Evolutionary conservation across 2,797 vertebrate species (phyloP), one percentile per base, ranked within the genome.

Genomic region (Poecile montanus): DNA sequence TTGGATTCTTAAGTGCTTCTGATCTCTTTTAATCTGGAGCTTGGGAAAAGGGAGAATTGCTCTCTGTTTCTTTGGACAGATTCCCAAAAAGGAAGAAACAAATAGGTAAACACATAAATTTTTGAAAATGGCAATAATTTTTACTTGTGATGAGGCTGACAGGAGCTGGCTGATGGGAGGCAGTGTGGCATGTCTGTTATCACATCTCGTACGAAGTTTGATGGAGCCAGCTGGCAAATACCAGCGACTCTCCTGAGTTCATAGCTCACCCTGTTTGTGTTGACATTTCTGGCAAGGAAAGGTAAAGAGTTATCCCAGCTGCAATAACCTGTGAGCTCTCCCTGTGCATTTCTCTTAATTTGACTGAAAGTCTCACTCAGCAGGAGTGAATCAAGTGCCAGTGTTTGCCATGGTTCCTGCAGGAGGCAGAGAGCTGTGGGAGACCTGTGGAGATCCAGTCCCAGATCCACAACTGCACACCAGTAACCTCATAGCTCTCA

Each of bases 161-260:
- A 72, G 84, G 61, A 74, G 81, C 81, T 82, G 83, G 44, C 80
- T 93, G 84, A 61, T 0, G 34, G 48, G 72, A 93, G 61, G 87
- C 76, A 66, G 51, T 8, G 76, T 83, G 66, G 48, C 7, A 3
- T 26, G 71, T 60, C 76, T 92, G 79, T 73, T 91, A 60, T 44
- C 85, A 42, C 61, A 61, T 75, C 75, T 93, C 0, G 0, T 29
- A 19, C 17, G 5, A 27, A 44, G 70, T 60, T 45, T 51, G 89
- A 76, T 82, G 89, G 25, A 88, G 92, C 89, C 94, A 93, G 89
- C 92, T 96, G 95, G 94, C 92, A 93, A 96, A 92, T 76, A 94
- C 56, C 93, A 93, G 62, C 0, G 0, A 5, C 47, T 91, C 92
- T 93, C 89, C 73, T 27, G 92, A 92, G 95, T 29, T 95, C 76